A percentile compares a stretch with the other conserved stretches of the same genome.
Conservation (phyloP, 1,140 invertebrate species). For the Steinernema khuongi region DNA sequence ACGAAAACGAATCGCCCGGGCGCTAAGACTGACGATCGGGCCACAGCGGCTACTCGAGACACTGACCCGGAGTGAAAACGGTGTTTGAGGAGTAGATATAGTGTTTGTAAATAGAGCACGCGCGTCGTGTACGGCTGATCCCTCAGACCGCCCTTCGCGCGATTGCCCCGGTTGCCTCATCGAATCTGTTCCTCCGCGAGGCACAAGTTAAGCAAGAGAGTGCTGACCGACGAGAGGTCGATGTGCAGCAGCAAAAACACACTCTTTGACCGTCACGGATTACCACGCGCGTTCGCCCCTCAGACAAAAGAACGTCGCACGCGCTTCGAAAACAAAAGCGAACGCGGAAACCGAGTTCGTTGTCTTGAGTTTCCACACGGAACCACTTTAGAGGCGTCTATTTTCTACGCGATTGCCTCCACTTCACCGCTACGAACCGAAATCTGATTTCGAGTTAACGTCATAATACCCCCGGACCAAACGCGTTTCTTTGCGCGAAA, state of each 20-base stretch:
- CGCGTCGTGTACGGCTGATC: conserved; percentile 13
- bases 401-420: too few relatives aligned
- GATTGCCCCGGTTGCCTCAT: conserved; percentile 2
- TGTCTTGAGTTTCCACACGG: too few relatives aligned
- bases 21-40: background rate
- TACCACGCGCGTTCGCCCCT: background rate
- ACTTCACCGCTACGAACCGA: too few relatives aligned
- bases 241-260: background rate
- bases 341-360: too few relatives aligned
- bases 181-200: background rate
- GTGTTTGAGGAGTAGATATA: conserved; percentile 9
- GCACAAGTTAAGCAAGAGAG: background rate
- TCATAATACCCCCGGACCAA: too few relatives aligned
- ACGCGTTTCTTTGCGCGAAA: too few relatives aligned
- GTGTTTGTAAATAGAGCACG: conserved; percentile 5
- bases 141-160: conserved; percentile 15
- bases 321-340: background rate
- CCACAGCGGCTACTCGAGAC: conserved; percentile 4
- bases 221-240: background rate
- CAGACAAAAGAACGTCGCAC: background rate
- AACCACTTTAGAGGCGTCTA: too few relatives aligned
- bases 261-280: background rate
- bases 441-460: too few relatives aligned
- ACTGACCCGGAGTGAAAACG: background rate
- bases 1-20: background rate